A percentile compares a stretch with the other conserved stretches of the same genome.
Evolutionary conservation across 30 jellyfish, hydroid and myxozoan genomes (phyloP).

Genomic region (Morbakka virulenta): DNA sequence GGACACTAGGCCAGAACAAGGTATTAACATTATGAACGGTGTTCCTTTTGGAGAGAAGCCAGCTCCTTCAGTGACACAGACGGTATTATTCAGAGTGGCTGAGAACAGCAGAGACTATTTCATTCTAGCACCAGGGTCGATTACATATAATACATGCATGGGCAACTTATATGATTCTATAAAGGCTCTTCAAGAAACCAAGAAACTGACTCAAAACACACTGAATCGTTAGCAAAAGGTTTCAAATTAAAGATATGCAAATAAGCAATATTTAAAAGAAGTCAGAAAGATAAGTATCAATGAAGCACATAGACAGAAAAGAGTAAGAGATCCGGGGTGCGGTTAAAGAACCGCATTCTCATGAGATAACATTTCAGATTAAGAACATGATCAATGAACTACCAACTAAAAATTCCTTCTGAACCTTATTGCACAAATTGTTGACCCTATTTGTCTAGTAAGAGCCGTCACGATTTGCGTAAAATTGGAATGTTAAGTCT

Average conservation of each 20-base stretch:
- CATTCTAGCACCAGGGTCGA: conserved; percentile 14
- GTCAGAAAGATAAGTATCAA: not conserved
- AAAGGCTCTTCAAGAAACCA: not conserved
- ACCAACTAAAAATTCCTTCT: not conserved
- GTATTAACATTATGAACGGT: conserved; percentile 21
- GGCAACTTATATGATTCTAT: conserved; percentile 10
- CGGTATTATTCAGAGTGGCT: conserved; percentile 29
- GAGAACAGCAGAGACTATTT: not conserved
- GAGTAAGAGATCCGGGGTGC: conserved; percentile 30
- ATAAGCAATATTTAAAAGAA: not conserved
- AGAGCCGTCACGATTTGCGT: not conserved
- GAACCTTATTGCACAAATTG: not conserved
- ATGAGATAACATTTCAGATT: not conserved
- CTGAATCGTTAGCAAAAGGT: not conserved
- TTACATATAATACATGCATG: not conserved
- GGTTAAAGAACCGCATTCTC: not conserved
- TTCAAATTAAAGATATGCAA: conserved; percentile 1
- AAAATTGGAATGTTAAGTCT: not conserved
- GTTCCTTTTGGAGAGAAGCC: conserved; percentile 56
- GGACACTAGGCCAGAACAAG: conserved; percentile 3
- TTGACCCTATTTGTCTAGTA: not conserved
- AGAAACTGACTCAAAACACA: not conserved
- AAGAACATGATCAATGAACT: not conserved
- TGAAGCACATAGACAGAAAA: not conserved
- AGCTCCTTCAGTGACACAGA: conserved; percentile 43